These are phyloP conservation scores for Lepidocyrtinus sp. DNA, from an alignment of 2,888 invertebrate species.

Conservation along the genomic window DNA sequence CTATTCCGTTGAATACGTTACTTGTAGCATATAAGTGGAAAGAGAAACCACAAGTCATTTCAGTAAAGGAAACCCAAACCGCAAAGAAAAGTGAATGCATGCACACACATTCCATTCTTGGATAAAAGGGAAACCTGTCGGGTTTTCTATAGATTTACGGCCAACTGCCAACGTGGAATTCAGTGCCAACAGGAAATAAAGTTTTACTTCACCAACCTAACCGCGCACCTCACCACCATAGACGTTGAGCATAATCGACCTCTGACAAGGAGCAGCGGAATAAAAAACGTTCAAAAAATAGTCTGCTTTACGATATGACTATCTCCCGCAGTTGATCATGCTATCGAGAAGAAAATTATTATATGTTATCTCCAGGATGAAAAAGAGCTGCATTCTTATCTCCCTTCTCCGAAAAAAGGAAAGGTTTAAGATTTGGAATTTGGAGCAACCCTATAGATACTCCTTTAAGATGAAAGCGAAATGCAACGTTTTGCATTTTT, in stretches of 20 bases:
- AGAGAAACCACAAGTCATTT: constrained; percentile 49
- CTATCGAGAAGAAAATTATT: not conserved
- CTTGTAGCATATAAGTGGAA: constrained; percentile 26
- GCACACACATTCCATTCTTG: constrained; percentile 19
- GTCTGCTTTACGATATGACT: not conserved
- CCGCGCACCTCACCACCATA: not conserved
- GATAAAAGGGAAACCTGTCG: constrained; percentile 45
- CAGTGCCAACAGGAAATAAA: constrained; percentile 39
- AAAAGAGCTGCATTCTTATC: no score
- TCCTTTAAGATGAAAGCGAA: no score
- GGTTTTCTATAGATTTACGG: constrained; percentile 46
- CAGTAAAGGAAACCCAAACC: constrained; percentile 18
- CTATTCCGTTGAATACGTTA: constrained; percentile 1
- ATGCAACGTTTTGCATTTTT: no score
- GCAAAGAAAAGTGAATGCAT: constrained; percentile 28
- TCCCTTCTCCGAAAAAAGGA: no score
- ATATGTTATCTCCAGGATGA: no score
- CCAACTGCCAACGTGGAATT: constrained; percentile 28
- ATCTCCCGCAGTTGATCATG: not conserved
- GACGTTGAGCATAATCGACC: not conserved
- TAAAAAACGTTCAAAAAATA: not conserved
- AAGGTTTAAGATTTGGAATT: no score
- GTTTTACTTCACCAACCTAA: constrained; percentile 17
- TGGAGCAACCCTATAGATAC: no score
- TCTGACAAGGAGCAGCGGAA: not conserved